Evolutionary conservation across 2,888 invertebrate species (phyloP).

Genomic region (Cosmorhoe ocellata): DNA sequence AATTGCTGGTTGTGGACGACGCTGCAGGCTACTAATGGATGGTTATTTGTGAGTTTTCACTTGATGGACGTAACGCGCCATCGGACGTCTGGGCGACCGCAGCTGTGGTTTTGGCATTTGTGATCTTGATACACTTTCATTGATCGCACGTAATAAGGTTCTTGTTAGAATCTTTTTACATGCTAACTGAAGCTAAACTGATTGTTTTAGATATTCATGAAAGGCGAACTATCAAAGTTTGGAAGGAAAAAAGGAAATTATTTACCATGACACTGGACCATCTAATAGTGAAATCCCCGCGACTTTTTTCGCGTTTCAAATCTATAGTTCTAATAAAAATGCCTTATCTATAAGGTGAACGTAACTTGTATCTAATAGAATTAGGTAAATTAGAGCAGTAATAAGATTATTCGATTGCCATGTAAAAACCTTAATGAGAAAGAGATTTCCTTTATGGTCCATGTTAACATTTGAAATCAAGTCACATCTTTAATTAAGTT

Average conservation of each 20-base stretch:
- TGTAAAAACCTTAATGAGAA: conserved; percentile 2
- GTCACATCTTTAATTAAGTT: conserved; percentile 22
- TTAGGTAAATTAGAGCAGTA: no score
- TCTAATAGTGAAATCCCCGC: no score
- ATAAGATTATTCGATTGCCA: background rate
- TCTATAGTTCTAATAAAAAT: background rate
- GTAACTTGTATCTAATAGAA: background rate
- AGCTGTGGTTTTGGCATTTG: conserved; percentile 34
- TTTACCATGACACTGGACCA: no score
- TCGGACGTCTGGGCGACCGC: conserved; percentile 41
- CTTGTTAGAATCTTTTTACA: conserved; percentile 27
- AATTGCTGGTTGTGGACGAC: conserved; percentile 67
- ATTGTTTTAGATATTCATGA: no score
- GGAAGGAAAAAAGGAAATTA: no score
- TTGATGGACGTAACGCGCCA: conserved; percentile 73
- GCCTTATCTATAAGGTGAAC: background rate
- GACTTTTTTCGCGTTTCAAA: no score
- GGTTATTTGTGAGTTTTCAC: conserved; percentile 79
- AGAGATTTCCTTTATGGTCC: conserved; percentile 6
- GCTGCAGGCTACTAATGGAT: conserved; percentile 73
- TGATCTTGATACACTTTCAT: conserved; percentile 37
- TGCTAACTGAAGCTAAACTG: no score
- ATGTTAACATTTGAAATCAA: no score
- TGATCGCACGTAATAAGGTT: conserved; percentile 28
- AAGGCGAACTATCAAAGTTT: no score